These are phyloP conservation scores for Idaea dimidiata DNA, from an alignment of 2,888 invertebrate species.

Conservation along the genomic window DNA sequence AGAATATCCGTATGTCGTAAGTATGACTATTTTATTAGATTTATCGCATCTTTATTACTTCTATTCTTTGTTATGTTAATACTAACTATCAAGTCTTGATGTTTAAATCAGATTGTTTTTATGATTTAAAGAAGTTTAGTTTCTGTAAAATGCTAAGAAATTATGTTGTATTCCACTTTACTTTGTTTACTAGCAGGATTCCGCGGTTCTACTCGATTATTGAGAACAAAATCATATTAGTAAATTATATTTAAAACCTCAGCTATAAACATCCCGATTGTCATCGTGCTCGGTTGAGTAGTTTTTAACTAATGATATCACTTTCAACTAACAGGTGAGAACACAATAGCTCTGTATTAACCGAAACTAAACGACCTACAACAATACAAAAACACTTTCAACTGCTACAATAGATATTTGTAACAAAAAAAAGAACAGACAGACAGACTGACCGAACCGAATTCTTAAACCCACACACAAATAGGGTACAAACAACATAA, in stretches of 20 bases:
- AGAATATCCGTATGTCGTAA: conserved; percentile 16
- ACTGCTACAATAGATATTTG: not conserved
- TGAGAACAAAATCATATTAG: too few relatives aligned
- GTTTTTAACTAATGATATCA: not conserved
- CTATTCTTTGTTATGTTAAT: conserved; percentile 17
- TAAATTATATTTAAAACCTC: too few relatives aligned
- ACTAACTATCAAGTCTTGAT: conserved; percentile 13
- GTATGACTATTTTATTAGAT: conserved; percentile 25
- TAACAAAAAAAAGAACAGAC: not conserved
- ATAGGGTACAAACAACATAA: conserved; percentile 10
- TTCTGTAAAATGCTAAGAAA: not conserved
- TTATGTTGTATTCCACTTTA: not conserved
- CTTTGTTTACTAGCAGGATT: not conserved
- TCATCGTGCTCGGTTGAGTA: too few relatives aligned
- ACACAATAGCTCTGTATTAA: not conserved
- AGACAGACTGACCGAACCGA: conserved; percentile 18
- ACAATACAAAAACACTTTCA: not conserved
- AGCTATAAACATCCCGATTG: too few relatives aligned
- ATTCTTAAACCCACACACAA: conserved; percentile 25
- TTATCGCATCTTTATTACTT: conserved; percentile 21
- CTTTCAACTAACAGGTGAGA: not conserved
- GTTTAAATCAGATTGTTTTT: conserved; percentile 19
- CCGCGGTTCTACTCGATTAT: too few relatives aligned
- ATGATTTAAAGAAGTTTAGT: not conserved
- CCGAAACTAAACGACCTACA: not conserved